Evolutionary conservation across 2,888 invertebrate genomes (phyloP).

Genomic region (Baronia brevicornis): DNA sequence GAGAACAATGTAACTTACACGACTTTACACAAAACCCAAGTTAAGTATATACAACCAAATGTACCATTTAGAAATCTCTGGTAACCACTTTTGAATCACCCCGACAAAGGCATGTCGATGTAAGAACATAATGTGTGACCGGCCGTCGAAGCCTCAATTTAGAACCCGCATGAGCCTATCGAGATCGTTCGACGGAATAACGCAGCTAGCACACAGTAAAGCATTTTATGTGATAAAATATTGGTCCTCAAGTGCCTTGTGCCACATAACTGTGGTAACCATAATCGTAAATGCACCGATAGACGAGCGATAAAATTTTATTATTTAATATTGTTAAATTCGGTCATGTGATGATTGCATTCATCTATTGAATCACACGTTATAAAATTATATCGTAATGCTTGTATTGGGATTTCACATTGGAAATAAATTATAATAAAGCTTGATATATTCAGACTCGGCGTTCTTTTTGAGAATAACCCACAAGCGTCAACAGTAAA

Average conservation of each 20-base stretch:
- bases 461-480: too few relatives aligned
- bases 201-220: too few relatives aligned
- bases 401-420: too few relatives aligned
- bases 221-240: slow-evolving; percentile 12
- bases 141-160: slow-evolving; percentile 53
- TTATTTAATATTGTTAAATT: too few relatives aligned
- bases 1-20: slow-evolving; percentile 38
- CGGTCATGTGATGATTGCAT: too few relatives aligned
- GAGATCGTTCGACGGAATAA: slow-evolving; percentile 33
- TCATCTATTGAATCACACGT: too few relatives aligned
- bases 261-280: slow-evolving; percentile 33
- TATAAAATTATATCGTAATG: too few relatives aligned
- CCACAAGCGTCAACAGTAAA: too few relatives aligned
- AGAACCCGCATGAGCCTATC: slow-evolving; percentile 58
- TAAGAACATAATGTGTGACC: slow-evolving; percentile 58
- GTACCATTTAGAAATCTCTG: slow-evolving; percentile 47
- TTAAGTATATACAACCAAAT: slow-evolving; percentile 38
- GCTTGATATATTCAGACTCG: too few relatives aligned
- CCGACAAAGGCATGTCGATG: slow-evolving; percentile 65
- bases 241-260: background rate
- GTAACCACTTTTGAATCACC: slow-evolving; percentile 59
- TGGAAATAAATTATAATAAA: too few relatives aligned
- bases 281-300: slow-evolving; percentile 32
- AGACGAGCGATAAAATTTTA: background rate
- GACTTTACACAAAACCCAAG: too few relatives aligned